These are phyloP conservation scores for Clarias pachynema DNA, from an alignment of 2,797 vertebrate genomes.

Conservation along the genomic window DNA sequence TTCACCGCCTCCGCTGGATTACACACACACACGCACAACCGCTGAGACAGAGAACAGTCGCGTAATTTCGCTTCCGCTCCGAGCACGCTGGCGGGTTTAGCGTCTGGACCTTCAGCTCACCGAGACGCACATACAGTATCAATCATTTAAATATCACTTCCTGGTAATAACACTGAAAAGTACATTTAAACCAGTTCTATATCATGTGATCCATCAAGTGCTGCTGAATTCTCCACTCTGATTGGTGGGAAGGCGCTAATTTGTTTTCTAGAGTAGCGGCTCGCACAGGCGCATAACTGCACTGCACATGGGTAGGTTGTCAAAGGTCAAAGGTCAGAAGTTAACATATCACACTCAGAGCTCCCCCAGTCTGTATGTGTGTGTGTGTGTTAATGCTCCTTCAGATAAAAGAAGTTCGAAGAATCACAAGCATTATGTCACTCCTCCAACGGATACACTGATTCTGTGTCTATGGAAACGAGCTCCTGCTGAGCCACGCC, in stretches of 20 bases:
- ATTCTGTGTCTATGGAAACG: too few species aligned
- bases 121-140: background rate
- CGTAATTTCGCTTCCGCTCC: slow-evolving; percentile 19
- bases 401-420: too few species aligned
- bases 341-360: too few species aligned
- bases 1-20: slow-evolving; percentile 17
- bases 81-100: background rate
- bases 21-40: slow-evolving; percentile 3
- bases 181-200: background rate
- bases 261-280: background rate
- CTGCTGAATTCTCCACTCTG: background rate
- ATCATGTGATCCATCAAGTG: background rate
- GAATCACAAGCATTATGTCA: too few species aligned
- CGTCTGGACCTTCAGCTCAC: background rate
- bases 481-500: too few species aligned
- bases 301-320: too few species aligned
- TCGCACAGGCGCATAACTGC: too few species aligned
- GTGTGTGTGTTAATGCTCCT: too few species aligned
- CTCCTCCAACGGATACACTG: too few species aligned
- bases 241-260: background rate
- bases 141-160: background rate
- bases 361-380: too few species aligned
- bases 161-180: background rate
- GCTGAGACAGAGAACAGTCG: slow-evolving; percentile 6
- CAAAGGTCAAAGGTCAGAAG: too few species aligned